Base-by-base conservation (phyloP, 2,888 invertebrate species). In the Caenorhabditis japonica region DNA sequence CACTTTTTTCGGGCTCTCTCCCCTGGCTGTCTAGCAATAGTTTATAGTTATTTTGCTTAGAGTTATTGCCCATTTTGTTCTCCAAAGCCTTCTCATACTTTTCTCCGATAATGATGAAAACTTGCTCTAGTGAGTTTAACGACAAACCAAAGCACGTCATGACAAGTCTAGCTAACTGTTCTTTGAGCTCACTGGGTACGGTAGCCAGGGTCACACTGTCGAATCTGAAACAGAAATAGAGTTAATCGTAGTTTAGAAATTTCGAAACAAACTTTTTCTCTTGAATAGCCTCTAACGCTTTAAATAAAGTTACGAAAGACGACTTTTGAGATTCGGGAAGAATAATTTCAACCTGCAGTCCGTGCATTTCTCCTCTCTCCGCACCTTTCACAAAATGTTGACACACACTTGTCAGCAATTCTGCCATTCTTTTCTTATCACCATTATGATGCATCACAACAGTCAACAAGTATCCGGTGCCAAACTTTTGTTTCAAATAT, bases 71-170 rank as follows among this genome's bases (percentile, higher is more conserved):
- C 39, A 41, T n/a, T 36, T 59, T 23, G 21, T 59, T 64, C 10
- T 55, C 61, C 10, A 70, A 56, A 4, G 41, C 61, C 58, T 58
- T 51, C 19, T 71, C 71, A 13, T 62, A 62, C 34, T 59, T 58
- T 19, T 71, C 71, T 33, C 62, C 71, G 27, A 71, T 59, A 3
- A 58, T 71, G 25, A 71, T 71, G 41, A 71, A 71, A 1, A 76
- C 76, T 58, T 84, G 84, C 43, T 84, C 84, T 17, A 84, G 70
- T 1, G 81, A 81, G 68, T 84, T 84, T 41, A 85, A 19, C 30
- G 77, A 79, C n/a, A 84, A 47, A 23, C 84, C 84, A 41, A 84
- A 85, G n/a, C 58, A 73, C 7, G 38, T 53, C 49, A 76, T 66
- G 5, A 33, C 36, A 3, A 72, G 23, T 49, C 13, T 30, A 0